Evolutionary conservation across 2,113 vertebrate species (phyloP), one percentile per base, ranked within the genome.

Genomic region (Trematocara zebra): DNA sequence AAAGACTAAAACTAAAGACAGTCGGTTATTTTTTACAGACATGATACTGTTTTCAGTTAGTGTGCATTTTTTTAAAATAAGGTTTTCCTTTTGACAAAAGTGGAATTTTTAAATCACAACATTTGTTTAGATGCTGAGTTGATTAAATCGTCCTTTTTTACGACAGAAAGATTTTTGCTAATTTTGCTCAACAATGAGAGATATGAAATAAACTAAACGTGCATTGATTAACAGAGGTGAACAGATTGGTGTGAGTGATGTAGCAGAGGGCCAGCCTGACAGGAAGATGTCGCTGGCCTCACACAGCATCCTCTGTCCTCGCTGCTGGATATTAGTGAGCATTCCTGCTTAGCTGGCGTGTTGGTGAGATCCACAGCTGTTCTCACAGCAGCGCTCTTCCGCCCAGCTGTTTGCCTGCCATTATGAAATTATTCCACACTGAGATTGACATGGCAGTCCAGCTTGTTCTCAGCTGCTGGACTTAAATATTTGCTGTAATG

Each of bases 401-500:
- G 57, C 89, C 95, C 96, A 96, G 93, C 93, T 96, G 95, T 96
- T 95, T 93, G 88, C 61, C 79, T 49, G 91, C 94, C 94, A 96
- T 96, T 96, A 96, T 85, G 90, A 96, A 96, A 96, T 96, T 94
- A 95, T 95, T 92, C 94, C 87, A 82, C 89, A 59, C 89, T 93
- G 85, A 92, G 86, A 94, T 88, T 94, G 94, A 93, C 93, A 89
- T 88, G 92, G 81, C 84, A 87, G 87, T 44, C 88, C 91, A 89
- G 93, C 89, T 91, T 93, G 91, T 93, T 91, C 89, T 93, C 86
- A 85, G 85, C 91, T 84, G 84, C 88, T 80, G 91, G 88, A 93
- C 90, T 94, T 91, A 94, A 93, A 94, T 93, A 90, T 94, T 91
- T 91, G 81, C 93, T 90, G 76, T 94, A 95, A 95, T 94, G 90